phyloP scores from a whole-genome alignment of 2,888 invertebrate species.

The Cerceris ruficornis region DNA sequence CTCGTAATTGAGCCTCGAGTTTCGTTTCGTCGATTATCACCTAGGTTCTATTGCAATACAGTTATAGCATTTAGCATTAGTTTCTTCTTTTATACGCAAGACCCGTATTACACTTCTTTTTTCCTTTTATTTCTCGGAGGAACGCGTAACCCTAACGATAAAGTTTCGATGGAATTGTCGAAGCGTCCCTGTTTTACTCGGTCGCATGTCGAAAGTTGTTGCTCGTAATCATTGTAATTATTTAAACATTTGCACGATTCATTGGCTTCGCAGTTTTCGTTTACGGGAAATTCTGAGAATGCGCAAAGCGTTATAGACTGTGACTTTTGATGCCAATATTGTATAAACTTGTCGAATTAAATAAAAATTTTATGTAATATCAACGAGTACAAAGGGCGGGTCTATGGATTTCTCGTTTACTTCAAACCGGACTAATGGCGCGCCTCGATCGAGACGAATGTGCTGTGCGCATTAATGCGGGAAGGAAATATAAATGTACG shows the following conservation, averaged over 20 bases:
- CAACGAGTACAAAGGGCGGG: neutral
- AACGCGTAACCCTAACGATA: slow-evolving; percentile 6
- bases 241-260: slow-evolving; percentile 30
- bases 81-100: slow-evolving; percentile 70
- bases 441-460: no score
- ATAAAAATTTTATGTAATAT: slow-evolving; percentile 32
- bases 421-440: neutral
- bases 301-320: slow-evolving; percentile 59
- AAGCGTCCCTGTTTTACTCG: slow-evolving; percentile 6
- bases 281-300: slow-evolving; percentile 9
- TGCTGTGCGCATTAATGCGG: no score
- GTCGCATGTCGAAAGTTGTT: slow-evolving; percentile 1
- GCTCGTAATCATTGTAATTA: slow-evolving; percentile 27
- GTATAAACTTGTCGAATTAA: slow-evolving; percentile 42
- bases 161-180: slow-evolving; percentile 6
- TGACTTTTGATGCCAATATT: slow-evolving; percentile 67
- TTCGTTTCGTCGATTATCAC: slow-evolving; percentile 27
- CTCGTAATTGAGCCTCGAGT: slow-evolving; percentile 16
- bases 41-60: slow-evolving; percentile 61
- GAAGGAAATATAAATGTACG: neutral
- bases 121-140: slow-evolving; percentile 22
- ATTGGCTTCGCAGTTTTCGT: slow-evolving; percentile 10
- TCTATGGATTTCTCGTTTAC: neutral
- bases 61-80: slow-evolving; percentile 72
- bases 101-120: slow-evolving; percentile 10